Base-by-base conservation (phyloP, 2,113 vertebrate species). In the Stercorarius parasiticus region DNA sequence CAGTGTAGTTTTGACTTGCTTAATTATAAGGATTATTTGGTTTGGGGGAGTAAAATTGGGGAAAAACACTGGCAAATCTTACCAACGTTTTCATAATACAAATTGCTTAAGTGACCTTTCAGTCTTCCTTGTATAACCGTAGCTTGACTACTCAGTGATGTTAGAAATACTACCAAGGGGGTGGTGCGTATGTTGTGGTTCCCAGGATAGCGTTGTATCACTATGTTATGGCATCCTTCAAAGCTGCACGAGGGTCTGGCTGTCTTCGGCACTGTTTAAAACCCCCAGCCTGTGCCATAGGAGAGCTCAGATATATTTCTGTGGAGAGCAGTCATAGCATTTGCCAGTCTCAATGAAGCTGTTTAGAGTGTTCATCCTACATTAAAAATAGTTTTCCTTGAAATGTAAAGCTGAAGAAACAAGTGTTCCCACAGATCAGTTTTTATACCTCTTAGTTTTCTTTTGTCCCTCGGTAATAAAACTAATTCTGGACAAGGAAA, bases 401-500 rank as follows among this genome's bases (percentile, higher is more conserved):
- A 74, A 82, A 70, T 25, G 38, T 11, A 38, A 58, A 91, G 18
- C 30, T 69, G 21, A 81, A 84, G 58, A 29, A 72, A 22, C 3
- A 26, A 26, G 4, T 42, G 15, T 86, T 94, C 40, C 70, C 32
- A 27, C 26, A 47, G 42, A 65, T 66, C 10, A 19, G 16, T 43
- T 86, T 50, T 65, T 69, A 66, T 83, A 64, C 23, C 34, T 73
- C 36, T 86, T 73, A 9, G 17, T 36, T 43, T 84, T 56, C 1
- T 23, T 62, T 73, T 62, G 43, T 26, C 7, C 30, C 76, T 56
- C 61, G 32, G 32, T 91, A 86, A 81, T 34, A 72, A 89, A 58
- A 73, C 55, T 82, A 56, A 45, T 78, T 93, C 52, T 89, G 91
- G 56, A 80, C 82, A 84, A 83, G 43, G 58, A 82, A 20, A 92